These are phyloP conservation scores for Rhogogaster chlorosoma DNA, from an alignment of 2,888 invertebrate genomes.

Conservation along the genomic window DNA sequence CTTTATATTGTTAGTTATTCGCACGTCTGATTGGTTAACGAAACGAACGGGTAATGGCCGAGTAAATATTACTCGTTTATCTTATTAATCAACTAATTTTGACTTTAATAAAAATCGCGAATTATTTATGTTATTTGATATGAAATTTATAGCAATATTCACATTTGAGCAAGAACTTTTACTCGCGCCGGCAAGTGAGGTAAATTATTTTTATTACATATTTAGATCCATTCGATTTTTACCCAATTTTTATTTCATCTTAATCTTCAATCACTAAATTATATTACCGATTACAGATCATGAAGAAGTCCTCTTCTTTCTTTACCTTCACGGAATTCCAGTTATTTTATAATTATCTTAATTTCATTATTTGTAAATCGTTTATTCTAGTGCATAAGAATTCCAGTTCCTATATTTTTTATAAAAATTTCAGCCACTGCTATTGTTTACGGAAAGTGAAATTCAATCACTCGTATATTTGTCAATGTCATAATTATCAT, in stretches of 20 bases:
- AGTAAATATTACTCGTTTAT: slow-evolving; percentile 6
- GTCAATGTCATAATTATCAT: neutral
- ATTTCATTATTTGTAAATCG: neutral
- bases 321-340: neutral
- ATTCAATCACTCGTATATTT: neutral
- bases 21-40: neutral
- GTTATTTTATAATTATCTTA: neutral
- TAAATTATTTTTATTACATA: neutral
- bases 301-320: neutral
- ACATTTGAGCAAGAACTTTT: neutral
- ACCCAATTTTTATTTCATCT: neutral
- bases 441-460: neutral
- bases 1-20: neutral
- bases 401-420: neutral
- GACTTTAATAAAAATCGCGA: neutral
- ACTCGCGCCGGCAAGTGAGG: neutral
- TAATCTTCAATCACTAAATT: neutral
- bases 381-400: neutral
- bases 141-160: neutral
- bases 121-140: neutral
- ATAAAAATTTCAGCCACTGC: neutral
- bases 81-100: neutral
- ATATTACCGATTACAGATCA: neutral
- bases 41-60: neutral
- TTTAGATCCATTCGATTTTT: neutral